Evolutionary conservation across 2,888 invertebrate species (phyloP), one percentile per base, ranked within the genome.

Genomic region (Gari tellinella): DNA sequence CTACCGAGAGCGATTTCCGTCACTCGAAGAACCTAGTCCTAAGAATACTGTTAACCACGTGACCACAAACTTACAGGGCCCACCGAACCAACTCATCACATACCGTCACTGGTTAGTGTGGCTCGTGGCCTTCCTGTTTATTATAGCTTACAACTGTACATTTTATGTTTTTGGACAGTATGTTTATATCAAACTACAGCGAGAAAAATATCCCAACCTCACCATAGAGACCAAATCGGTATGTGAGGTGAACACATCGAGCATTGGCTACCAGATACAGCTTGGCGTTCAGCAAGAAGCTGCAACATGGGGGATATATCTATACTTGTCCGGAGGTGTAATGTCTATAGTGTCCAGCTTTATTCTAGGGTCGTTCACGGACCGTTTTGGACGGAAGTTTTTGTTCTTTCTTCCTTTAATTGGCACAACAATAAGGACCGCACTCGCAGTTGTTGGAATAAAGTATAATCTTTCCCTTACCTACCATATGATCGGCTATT

Each of bases 351-450:
- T 81, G 0, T 53, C 72, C 10, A 72, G 66, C n/a, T 53, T 83
- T 10, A 40, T 83, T 14, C 41, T 81, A 14, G 80, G 80, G 8
- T 46, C 77, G 0, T 72, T 57, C 21, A 74, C 81, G 2, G 83
- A 83, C 56, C 64, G 66, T 26, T 72, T 73, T 48, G 83, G 83
- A 5, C 56, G 83, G 4, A 81, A 78, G 62, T 65, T 72, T 15
- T 53, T 80, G 25, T 66, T 81, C 41, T 17, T 74, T 25, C 40
- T 75, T 14, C 68, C 80, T 2, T 53, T 70, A 3, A 19, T 63
- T 31, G 83, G 83, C 19, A 60, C 66, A 10, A 43, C 76, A 12
- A 2, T 78, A 15, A 57, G 74, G 56, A 65, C 72, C n/a, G 56
- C 45, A 14, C 23, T 64, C 7, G 56, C 62, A 23, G 48, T 66